Evolutionary conservation across 2,888 invertebrate species (phyloP), one percentile per base, ranked within the genome.

Genomic region (Eilema griseolum): DNA sequence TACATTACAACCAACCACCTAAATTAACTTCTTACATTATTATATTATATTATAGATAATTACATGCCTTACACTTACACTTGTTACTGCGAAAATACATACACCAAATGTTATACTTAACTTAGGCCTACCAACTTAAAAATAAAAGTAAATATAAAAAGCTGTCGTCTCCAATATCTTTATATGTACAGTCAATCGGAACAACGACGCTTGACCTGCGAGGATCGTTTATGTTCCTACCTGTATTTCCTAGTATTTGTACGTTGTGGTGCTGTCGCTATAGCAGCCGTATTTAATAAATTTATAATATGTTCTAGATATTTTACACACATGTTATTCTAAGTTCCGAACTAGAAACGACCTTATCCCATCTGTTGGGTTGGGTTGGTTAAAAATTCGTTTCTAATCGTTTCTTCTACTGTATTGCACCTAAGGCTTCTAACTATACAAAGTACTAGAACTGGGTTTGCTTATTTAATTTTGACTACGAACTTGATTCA

Each of bases 181-280:
- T 64, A 52, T 64, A 46, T 64, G 52, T 64, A 52, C 64, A 64
- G 7, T 64, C 64, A 52, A 64, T 52, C 28, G 41, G 28, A 26
- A 4, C 46, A 20, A 11, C 46, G 28, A 64, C 52, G n/a, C n/a
- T 28, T 28, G 24, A 11, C 20, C 2, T 24, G 23, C 37, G 24
- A 26, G 52, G 46, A 20, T 20, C 5, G 10, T 10, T n/a, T 20
- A 52, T 7, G 52, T 52, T 20, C 1, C 8, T n/a, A 52, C 3
- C 20, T 8, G 52, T 52, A 31, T 61, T 3, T 12, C 61, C 12
- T 61, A 16, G 14, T 8, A 61, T 61, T 14, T 61, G 33, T 37
- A 61, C 33, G 3, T 37, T 14, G 0, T 2, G 61, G 61, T 37
- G 61, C 61, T 7, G 8, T 14, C 2, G 20, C 20, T 0, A 20